Evolutionary conservation across 2,797 vertebrate genomes (phyloP), one percentile per base, ranked within the genome.

Genomic region (Sparus aurata): DNA sequence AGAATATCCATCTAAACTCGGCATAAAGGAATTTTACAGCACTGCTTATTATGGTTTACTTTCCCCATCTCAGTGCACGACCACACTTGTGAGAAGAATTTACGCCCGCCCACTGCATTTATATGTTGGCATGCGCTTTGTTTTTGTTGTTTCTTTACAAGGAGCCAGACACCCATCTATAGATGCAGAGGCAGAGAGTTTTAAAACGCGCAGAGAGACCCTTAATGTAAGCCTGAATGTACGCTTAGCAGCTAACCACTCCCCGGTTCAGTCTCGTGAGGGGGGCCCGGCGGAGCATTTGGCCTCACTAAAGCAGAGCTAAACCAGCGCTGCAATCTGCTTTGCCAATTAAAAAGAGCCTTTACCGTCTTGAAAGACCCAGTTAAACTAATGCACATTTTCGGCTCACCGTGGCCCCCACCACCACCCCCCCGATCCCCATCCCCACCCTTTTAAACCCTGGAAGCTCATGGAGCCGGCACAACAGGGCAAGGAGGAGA

Each of bases 301-400:
- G 80, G 79, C 73, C 78, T 79, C 75, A 71, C 79, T 76, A 63
- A 66, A 85, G 69, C 58, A 69, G 53, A 73, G 50, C 68, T 84
- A 82, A 84, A 87, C 70, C 77, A 43, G 52, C 57, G 70, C 79
- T 63, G 60, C 80, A 80, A 83, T 85, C 82, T 62, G 77, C 71
- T 89, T 83, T 65, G 63, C 80, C 86, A 89, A 90, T 93, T 88
- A 85, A 85, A 87, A 85, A 74, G 54, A 80, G 79, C 79, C 84
- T 77, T 34, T 49, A 71, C 43, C 57, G 3, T 80, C 81, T 85
- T 87, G 86, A 82, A 83, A 83, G 87, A 84, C 61, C 82, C 72
- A 83, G 86, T 90, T 84, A 86, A 83, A 82, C 69, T 83, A 77
- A 85, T 55, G 83, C 86, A 89, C 81, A 77, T 85, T 84, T 84